Base-by-base conservation (phyloP, 2,113 vertebrate genomes). In the Nannospalax galili region DNA sequence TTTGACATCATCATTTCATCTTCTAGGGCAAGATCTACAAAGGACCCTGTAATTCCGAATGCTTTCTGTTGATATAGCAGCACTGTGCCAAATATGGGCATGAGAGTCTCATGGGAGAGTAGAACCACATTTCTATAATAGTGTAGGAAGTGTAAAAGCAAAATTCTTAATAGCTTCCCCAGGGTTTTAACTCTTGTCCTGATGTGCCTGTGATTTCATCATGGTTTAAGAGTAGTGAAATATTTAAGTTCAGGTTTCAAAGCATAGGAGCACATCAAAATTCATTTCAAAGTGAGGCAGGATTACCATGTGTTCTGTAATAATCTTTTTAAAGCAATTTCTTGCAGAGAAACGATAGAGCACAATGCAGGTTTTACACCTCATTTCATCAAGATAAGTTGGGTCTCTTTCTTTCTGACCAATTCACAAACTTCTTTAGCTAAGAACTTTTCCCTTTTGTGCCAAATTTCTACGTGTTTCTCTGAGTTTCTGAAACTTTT, bases 141-240 rank as follows among this genome's bases (percentile, higher is more conserved):
- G 67, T 9, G 11, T 94, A 82, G 80, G 73, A 96, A 69, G 79
- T 92, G 62, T 73, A 74, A 95, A 97, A 48, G 75, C 20, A 94
- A 96, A 92, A 96, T 93, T 91, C 77, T 77, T 96, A 95, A 88
- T 89, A 93, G 60, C 37, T 16, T 93, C 90, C 90, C 94, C 40
- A 60, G 90, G 30, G 93, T 40, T 88, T 93, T 52, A 69, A 17
- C 77, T 93, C 52, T 84, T 95, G 42, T 75, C 92, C 64, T 79
- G 91, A 91, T 82, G 56, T 19, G 88, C 72, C 58, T 64, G 58
- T 85, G 88, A 97, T 93, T 94, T 94, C 93, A 92, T 88, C 67
- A 16, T 88, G 84, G n/a, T 75, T 95, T 96, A 86, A 86, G 64
- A 81, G 89, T 82, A 88, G 52, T 87, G 58, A 89, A 93, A 93